A percentile compares a stretch with the other conserved stretches of the same genome.
Evolutionary conservation across 1,140 invertebrate genomes (phyloP).

Genomic region (Nautilus pompilius): DNA sequence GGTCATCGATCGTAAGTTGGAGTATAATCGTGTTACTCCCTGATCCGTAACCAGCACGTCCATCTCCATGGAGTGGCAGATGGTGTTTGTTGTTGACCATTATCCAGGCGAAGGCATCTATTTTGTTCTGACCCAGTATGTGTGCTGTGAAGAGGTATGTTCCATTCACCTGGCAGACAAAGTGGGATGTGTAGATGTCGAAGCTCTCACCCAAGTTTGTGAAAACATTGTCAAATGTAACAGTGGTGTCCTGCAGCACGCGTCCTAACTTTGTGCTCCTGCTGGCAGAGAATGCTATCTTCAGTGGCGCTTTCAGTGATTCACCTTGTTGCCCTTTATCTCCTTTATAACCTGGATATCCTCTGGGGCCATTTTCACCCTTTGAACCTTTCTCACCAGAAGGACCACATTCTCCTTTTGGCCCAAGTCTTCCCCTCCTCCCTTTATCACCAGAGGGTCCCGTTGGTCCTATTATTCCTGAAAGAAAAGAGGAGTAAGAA

Average conservation of each 20-base stretch:
- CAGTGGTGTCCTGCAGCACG: constrained; percentile 45
- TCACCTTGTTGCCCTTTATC: constrained; percentile 8
- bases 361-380: constrained; percentile 12
- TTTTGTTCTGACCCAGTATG: constrained; percentile 42
- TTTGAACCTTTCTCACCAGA: constrained; percentile 6
- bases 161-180: constrained; percentile 50
- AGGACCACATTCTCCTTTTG: constrained; percentile 7
- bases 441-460: constrained; percentile 9
- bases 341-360: constrained; percentile 5
- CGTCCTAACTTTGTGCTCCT: constrained; percentile 47
- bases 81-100: constrained; percentile 52
- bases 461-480: constrained; percentile 5
- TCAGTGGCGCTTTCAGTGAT: constrained; percentile 17
- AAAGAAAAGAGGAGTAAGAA: background rate
- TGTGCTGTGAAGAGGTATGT: constrained; percentile 53
- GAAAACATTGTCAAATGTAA: constrained; percentile 49
- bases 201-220: constrained; percentile 49
- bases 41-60: constrained; percentile 44
- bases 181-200: constrained; percentile 49
- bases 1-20: constrained; percentile 38
- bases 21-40: constrained; percentile 52
- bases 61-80: constrained; percentile 50
- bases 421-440: background rate
- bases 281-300: constrained; percentile 49
- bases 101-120: constrained; percentile 49